These are phyloP conservation scores for Premnoplex brunnescens DNA, from an alignment of 2,797 vertebrate species.

Conservation along the genomic window DNA sequence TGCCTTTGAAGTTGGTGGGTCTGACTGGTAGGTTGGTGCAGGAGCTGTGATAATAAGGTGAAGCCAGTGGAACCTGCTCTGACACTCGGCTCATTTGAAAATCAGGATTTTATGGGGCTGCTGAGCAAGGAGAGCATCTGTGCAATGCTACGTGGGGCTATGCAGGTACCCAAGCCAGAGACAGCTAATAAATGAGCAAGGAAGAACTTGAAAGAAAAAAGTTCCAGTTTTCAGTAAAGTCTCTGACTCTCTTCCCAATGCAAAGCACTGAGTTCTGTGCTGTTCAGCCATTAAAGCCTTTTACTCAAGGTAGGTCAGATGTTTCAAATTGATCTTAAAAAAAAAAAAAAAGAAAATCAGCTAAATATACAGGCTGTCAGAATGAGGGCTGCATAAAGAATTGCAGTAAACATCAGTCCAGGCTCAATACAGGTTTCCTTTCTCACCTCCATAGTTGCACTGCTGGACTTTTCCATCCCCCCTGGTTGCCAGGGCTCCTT, in stretches of 20 bases:
- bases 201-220: not conserved
- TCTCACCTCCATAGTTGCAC: not conserved
- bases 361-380: not conserved
- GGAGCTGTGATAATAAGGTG: slow-evolving; percentile 1
- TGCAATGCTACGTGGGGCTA: not conserved
- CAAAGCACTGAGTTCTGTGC: not conserved
- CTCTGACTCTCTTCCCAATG: not conserved
- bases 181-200: not conserved
- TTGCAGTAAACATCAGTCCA: not conserved
- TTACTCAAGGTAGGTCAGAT: not conserved
- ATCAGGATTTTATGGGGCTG: not conserved
- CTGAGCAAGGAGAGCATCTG: not conserved
- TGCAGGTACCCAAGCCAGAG: not conserved
- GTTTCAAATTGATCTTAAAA: not conserved
- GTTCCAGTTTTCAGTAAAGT: not conserved
- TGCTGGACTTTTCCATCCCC: not conserved
- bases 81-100: not conserved
- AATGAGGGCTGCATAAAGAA: not conserved
- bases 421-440: not conserved
- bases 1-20: slow-evolving; percentile 33
- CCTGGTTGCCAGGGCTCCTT: not conserved
- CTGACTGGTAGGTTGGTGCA: not conserved
- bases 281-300: not conserved
- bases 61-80: slow-evolving; percentile 60
- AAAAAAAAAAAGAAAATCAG: not conserved